Evolutionary conservation across 2,888 invertebrate species (phyloP), one percentile per base, ranked within the genome.

Genomic region (Salpingus planirostris): DNA sequence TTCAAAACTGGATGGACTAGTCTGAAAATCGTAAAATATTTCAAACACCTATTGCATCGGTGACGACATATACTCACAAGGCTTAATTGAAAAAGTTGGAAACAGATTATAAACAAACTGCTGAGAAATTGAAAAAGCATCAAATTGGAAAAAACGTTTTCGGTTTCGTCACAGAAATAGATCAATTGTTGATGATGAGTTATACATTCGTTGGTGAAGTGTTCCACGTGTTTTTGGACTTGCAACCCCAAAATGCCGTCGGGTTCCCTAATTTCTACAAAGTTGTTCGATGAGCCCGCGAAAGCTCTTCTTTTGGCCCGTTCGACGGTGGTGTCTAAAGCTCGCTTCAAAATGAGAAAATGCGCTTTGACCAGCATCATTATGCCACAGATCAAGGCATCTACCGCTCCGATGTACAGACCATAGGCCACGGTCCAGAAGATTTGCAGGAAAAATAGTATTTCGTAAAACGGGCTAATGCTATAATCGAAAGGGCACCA

Each of bases 71-170:
- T 18, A 6, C 5, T 8, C 18, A 18, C 5, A 18, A 18, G 7
- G 10, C 39, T 39, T 2, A 43, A 24, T 25, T 41, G 43, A 30
- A 38, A 43, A 18, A 43, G 33, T 21, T 33, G 33, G 14, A 41
- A 43, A 34, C 43, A 43, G 10, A 43, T n/a, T 14, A 38, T 38
- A 10, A 33, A 25, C 12, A 43, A 21, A 22, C 43, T 43, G 3
- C 33, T 36, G 6, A 43, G n/a, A 14, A 42, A 44, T 15, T 44
- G 44, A 21, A 31, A 13, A 7, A 44, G 26, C 37, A 44, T 36
- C 11, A 42, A 13, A 13, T 34, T 35, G 11, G 18, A 26, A 29
- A 44, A 42, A 23, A 31, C 33, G 5, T 32, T 31, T 27, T 44
- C 44, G 5, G 37, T 15, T 27, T 42, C 23, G 10, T 37, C 39